Percentiles rank a stretch among this genome's conserved stretches.
Evolutionary conservation across 1,140 invertebrate genomes (phyloP).

Genomic region (Phymorhynchus buccinoides): DNA sequence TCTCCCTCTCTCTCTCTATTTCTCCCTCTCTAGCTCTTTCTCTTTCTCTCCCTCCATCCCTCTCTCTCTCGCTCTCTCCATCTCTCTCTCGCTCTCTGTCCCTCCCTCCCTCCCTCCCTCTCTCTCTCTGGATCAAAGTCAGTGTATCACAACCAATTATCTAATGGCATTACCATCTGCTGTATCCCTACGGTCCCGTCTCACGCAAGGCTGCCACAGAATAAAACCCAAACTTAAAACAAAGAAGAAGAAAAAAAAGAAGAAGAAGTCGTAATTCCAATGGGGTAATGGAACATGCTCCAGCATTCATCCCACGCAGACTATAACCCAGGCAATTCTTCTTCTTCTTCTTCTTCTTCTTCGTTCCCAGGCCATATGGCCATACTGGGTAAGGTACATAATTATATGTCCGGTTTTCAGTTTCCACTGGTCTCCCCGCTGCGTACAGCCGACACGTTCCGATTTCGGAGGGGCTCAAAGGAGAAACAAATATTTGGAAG

Average conservation of each 20-base stretch:
- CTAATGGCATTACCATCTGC: slow-evolving; percentile 7
- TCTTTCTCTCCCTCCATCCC: no score
- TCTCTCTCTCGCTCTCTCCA: neutral
- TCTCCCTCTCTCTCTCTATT: neutral
- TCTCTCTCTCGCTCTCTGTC: neutral
- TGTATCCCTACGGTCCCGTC: neutral
- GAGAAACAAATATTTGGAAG: no score
- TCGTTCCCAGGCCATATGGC: no score
- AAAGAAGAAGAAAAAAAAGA: no score
- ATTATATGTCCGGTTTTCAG: no score
- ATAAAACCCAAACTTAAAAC: no score
- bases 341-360: no score
- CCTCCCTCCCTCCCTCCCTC: no score
- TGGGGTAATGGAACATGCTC: neutral
- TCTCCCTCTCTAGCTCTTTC: no score
- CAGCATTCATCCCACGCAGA: neutral
- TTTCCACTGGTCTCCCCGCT: no score
- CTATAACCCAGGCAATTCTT: neutral
- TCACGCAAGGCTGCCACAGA: neutral
- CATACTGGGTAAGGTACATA: no score
- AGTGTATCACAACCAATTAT: neutral
- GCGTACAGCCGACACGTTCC: neutral
- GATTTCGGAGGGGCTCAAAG: no score
- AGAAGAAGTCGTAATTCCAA: neutral
- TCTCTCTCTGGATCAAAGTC: neutral